Conservation (phyloP, 2,888 invertebrate species). For the Zootermopsis nevadensis region DNA sequence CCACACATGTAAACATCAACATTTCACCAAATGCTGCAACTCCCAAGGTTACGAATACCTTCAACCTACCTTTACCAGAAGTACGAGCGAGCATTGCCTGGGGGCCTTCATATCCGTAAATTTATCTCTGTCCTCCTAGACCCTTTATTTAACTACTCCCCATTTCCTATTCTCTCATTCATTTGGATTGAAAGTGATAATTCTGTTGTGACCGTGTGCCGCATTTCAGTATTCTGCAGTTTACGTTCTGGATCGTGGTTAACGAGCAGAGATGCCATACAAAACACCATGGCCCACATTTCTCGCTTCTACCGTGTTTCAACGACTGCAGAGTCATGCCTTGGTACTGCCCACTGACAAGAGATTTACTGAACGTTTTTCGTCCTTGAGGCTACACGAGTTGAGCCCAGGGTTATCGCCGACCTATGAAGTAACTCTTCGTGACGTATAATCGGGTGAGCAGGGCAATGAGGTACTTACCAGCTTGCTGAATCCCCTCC, state of each 20-base stretch:
- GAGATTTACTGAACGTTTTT: slow-evolving; percentile 10
- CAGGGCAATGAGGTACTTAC: background rate
- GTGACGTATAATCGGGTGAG: background rate
- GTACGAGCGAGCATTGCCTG: no score
- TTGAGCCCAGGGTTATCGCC: background rate
- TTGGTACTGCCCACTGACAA: background rate
- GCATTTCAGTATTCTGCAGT: background rate
- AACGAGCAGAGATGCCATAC: background rate
- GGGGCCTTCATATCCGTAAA: no score
- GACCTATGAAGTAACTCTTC: background rate
- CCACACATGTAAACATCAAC: no score
- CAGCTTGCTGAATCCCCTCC: background rate
- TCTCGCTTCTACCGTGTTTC: background rate
- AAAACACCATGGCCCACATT: background rate
- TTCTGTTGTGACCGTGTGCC: background rate
- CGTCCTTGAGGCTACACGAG: background rate
- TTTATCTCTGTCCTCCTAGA: no score
- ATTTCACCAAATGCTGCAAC: no score
- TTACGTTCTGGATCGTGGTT: background rate
- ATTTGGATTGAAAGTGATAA: no score
- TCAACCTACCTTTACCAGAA: no score
- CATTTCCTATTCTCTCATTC: no score
- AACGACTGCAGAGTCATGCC: slow-evolving; percentile 2
- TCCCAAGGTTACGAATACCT: no score
- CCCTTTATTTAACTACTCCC: no score